These are phyloP conservation scores for Scaptomyza pallida DNA, from an alignment of 1,140 invertebrate species.

Conservation along the genomic window DNA sequence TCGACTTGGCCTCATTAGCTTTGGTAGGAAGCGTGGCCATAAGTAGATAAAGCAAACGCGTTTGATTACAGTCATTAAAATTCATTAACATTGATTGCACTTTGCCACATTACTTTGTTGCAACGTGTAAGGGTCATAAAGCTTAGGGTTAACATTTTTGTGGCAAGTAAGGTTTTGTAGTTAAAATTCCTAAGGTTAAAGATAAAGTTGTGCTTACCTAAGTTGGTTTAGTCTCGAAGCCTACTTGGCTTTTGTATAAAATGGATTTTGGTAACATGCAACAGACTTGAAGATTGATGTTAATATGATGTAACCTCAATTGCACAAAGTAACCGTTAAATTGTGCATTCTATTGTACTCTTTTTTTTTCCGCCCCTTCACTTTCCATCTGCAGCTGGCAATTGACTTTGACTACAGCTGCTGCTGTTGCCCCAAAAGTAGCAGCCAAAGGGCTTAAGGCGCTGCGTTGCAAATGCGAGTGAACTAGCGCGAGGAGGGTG, in stretches of 20 bases:
- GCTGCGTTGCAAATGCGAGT: background rate
- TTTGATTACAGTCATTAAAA: conserved; percentile 65
- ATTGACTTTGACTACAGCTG: conserved; percentile 18
- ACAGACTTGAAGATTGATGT: no score
- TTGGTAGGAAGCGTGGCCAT: conserved; percentile 33
- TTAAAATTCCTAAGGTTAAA: background rate
- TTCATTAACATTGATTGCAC: conserved; percentile 70
- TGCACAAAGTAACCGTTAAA: background rate
- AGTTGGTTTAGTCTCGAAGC: no score
- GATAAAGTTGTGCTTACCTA: no score
- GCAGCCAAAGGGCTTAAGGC: conserved; percentile 1
- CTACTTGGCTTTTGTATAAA: no score
- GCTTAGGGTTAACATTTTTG: background rate
- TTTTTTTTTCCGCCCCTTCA: background rate
- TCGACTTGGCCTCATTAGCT: conserved; percentile 58
- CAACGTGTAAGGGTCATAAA: background rate
- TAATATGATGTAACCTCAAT: background rate
- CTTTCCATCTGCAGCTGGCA: conserved; percentile 39
- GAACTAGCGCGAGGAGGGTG: conserved; percentile 1
- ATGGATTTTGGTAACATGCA: no score
- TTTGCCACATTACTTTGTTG: conserved; percentile 2
- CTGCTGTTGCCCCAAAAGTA: background rate
- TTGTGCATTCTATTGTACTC: background rate
- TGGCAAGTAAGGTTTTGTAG: background rate
- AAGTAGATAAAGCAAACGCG: conserved; percentile 38